Base-by-base conservation (phyloP, 1,140 invertebrate genomes). In the Bombus vancouverensis region DNA sequence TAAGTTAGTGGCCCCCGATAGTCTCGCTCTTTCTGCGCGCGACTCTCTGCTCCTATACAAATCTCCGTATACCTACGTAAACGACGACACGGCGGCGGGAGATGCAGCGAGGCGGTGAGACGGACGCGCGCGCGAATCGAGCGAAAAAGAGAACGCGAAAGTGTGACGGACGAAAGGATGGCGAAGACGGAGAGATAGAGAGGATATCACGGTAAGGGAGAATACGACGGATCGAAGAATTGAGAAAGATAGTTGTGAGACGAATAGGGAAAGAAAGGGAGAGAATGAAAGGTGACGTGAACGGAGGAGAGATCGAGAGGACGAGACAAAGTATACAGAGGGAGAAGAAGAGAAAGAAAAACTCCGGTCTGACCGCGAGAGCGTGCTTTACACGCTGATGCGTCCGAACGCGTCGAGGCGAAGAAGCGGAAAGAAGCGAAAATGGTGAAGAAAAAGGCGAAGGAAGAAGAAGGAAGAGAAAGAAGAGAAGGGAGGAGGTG, bases 361-460 rank as follows among this genome's bases (percentile, higher is more conserved):
- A 83, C 78, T 59, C 77, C 66, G 88, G 80, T 77, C 83, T 75
- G 88, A 90, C 75, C 81, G 44, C 73, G 81, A 81, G 86, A 86
- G 89, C 75, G 84, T 92, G 91, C 85, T 92, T 91, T 92, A 92
- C 87, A 91, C 83, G 86, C 84, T 87, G 91, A 90, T 92, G 87
- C 81, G 75, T 92, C 72, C 81, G 81, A 87, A 89, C 78, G 81
- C 66, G 85, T 84, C 75, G 71, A 71, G 71, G 12, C 76, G 76
- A 62, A 81, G 81, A 81, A 72, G 76, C 85, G 79, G 85, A 81
- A 78, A 77, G 74, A 73, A 72, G 53, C 57, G 76, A 77, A 62
- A 44, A 74, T 66, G 59, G 47, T 39, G 47, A 77, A n/a, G 82
- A 39, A 83, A 59, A 34, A 79, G 71, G 37, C 25, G 70, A 13